Evolutionary conservation across 1,140 invertebrate species (phyloP).

Genomic region (Drosophila novamexicana): DNA sequence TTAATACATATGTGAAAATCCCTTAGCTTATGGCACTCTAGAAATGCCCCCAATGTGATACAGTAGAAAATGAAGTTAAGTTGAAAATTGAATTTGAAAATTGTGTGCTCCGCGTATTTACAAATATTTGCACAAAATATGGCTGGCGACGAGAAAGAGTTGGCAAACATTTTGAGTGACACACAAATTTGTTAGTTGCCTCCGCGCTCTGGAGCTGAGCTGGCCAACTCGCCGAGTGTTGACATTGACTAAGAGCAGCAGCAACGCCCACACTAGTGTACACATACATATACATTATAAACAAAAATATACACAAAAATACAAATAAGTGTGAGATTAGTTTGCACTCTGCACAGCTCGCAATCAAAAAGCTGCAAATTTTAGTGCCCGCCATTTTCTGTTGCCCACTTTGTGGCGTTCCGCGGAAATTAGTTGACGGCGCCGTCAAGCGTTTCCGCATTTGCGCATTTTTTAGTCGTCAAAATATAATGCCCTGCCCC

Average conservation of each 20-base stretch:
- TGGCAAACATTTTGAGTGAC: conserved; percentile 55
- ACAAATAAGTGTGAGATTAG: conserved; percentile 52
- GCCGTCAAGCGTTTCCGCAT: conserved; percentile 23
- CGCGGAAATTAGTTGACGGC: conserved; percentile 35
- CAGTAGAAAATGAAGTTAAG: not conserved
- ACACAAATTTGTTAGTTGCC: conserved; percentile 34
- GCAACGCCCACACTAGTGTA: not conserved
- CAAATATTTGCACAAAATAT: conserved; percentile 36
- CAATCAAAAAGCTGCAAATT: conserved; percentile 50
- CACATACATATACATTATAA: conserved; percentile 13
- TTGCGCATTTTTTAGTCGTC: conserved; percentile 41
- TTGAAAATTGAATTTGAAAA: conserved; percentile 43
- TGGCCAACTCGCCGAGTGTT: conserved; percentile 22
- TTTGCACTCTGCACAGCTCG: conserved; percentile 17
- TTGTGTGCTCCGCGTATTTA: conserved; percentile 26
- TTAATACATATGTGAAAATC: too few species aligned
- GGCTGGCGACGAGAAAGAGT: conserved; percentile 34
- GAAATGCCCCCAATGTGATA: not conserved
- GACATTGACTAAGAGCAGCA: conserved; percentile 2
- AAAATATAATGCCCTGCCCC: conserved; percentile 13
- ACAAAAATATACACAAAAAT: conserved; percentile 30
- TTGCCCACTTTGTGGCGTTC: conserved; percentile 16
- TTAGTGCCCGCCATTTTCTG: conserved; percentile 47
- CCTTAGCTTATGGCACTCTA: not conserved
- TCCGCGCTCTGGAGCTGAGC: conserved; percentile 27